A percentile compares a stretch with the other conserved stretches of the same genome.
These are phyloP conservation scores for Megathymus violae DNA, from an alignment of 1,140 invertebrate species.

Conservation along the genomic window DNA sequence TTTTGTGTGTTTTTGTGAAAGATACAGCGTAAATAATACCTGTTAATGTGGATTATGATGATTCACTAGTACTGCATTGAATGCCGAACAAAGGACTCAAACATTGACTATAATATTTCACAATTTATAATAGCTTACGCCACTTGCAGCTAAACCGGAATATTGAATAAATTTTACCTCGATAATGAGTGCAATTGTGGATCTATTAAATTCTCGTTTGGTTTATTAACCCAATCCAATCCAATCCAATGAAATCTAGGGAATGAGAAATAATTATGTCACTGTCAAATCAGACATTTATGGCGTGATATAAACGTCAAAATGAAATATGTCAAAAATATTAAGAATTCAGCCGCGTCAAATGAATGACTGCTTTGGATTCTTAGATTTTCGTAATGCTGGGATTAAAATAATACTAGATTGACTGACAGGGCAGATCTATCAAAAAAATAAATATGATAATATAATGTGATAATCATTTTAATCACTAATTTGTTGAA, in stretches of 20 bases:
- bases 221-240: neutral
- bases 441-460: too few relatives aligned
- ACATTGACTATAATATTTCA: neutral
- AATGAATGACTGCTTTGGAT: too few relatives aligned
- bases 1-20: neutral
- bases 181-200: conserved; percentile 7
- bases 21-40: conserved; percentile 16
- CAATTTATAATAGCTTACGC: conserved; percentile 19
- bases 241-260: too few relatives aligned
- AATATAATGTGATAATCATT: too few relatives aligned
- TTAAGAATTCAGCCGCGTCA: too few relatives aligned
- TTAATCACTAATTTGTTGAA: too few relatives aligned
- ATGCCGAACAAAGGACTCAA: neutral
- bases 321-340: neutral
- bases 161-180: conserved; percentile 26
- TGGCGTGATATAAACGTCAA: conserved; percentile 20
- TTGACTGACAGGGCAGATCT: too few relatives aligned
- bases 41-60: conserved; percentile 3
- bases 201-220: conserved; percentile 32
- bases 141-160: conserved; percentile 34
- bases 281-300: conserved; percentile 20
- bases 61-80: conserved; percentile 17
- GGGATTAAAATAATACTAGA: too few relatives aligned
- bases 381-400: too few relatives aligned
- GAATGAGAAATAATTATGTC: conserved; percentile 7